phyloP scores from a whole-genome alignment of 1,140 invertebrate genomes.

The Andrena cerasifolii region DNA sequence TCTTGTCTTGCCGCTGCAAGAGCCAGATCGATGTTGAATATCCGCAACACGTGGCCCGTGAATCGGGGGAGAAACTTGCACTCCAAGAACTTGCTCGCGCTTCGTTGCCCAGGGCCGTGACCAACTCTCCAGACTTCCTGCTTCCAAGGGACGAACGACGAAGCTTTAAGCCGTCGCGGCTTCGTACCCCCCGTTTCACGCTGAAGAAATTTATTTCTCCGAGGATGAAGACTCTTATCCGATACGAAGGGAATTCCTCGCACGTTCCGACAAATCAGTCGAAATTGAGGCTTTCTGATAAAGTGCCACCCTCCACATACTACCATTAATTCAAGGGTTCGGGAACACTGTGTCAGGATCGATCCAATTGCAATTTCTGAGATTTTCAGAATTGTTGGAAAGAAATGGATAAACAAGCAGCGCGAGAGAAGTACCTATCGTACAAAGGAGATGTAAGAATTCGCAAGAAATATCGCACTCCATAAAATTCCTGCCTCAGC shows the following conservation, averaged over 20 bases:
- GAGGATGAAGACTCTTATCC: background rate
- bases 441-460: background rate
- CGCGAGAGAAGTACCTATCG: background rate
- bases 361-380: too few relatives aligned
- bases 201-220: background rate
- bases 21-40: constrained; percentile 62
- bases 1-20: constrained; percentile 54
- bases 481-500: constrained; percentile 19
- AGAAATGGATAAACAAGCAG: background rate
- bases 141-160: background rate
- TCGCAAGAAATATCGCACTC: constrained; percentile 16
- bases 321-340: too few relatives aligned
- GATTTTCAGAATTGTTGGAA: background rate
- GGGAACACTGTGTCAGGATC: too few relatives aligned
- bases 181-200: background rate
- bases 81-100: constrained; percentile 54
- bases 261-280: background rate
- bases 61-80: constrained; percentile 63
- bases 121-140: constrained; percentile 47
- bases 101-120: constrained; percentile 43
- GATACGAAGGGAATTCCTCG: background rate
- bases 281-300: background rate
- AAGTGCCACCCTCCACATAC: too few relatives aligned
- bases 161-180: background rate
- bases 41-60: constrained; percentile 66